Conservation (phyloP, 2,797 vertebrate species). For the Gastrophryne carolinensis region DNA sequence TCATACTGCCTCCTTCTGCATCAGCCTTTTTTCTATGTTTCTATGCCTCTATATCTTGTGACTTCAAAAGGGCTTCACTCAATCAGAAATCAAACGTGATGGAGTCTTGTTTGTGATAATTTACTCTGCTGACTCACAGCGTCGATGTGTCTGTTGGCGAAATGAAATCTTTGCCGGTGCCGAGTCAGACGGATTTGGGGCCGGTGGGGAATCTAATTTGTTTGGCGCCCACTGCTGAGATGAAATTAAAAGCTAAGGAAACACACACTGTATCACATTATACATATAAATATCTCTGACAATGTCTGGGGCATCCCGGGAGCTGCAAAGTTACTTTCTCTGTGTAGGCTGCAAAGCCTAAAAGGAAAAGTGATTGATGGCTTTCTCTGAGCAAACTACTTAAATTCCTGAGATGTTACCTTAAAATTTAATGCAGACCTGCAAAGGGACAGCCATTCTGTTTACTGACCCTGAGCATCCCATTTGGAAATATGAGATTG, state of each 20-base stretch:
- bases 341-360: neutral
- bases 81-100: neutral
- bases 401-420: too few species aligned
- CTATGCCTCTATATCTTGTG: too few species aligned
- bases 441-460: too few species aligned
- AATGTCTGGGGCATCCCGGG: neutral
- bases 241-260: slow-evolving; percentile 9
- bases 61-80: neutral
- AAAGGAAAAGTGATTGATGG: too few species aligned
- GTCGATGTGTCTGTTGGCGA: neutral
- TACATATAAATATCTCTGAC: slow-evolving; percentile 17
- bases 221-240: neutral
- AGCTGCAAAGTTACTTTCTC: neutral
- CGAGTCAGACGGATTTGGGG: neutral
- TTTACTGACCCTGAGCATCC: too few species aligned
- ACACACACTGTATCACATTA: slow-evolving; percentile 18
- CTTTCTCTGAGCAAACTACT: too few species aligned
- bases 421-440: too few species aligned
- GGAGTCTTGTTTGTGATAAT: neutral
- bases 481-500: too few species aligned
- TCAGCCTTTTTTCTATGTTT: too few species aligned
- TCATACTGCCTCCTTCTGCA: too few species aligned
- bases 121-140: neutral
- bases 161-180: neutral
- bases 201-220: slow-evolving; percentile 27